These are phyloP conservation scores for Gobio gobio DNA, from an alignment of 2,113 vertebrate species.

Conservation along the genomic window DNA sequence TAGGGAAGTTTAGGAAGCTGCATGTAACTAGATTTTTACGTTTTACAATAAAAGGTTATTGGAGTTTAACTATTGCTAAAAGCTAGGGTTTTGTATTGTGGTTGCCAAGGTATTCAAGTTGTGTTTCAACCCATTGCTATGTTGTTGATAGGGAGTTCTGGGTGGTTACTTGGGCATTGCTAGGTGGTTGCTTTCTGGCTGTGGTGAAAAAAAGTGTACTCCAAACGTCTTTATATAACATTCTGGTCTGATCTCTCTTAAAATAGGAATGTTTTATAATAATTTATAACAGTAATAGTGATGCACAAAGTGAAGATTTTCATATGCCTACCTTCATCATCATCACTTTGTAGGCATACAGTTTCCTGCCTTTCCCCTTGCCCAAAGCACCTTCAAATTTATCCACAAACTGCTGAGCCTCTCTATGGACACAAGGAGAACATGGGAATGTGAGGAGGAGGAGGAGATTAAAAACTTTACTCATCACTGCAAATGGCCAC, in stretches of 20 bases:
- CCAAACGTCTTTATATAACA: not conserved
- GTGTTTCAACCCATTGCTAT: not conserved
- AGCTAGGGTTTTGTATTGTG: not conserved
- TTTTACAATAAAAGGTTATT: not conserved
- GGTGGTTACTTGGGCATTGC: not conserved
- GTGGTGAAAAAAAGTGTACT: too few species aligned
- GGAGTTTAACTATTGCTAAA: not conserved
- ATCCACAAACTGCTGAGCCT: constrained; percentile 93
- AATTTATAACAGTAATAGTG: not conserved
- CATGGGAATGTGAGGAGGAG: not conserved
- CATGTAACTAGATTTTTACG: not conserved
- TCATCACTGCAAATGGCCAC: not conserved
- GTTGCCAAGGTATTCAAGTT: not conserved
- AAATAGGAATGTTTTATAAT: not conserved
- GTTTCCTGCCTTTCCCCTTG: constrained; percentile 91
- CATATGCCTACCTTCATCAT: constrained; percentile 86
- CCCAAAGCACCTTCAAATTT: constrained; percentile 97
- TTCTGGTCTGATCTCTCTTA: not conserved
- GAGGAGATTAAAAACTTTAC: not conserved
- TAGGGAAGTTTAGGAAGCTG: not conserved
- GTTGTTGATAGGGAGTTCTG: not conserved
- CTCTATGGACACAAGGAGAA: constrained; percentile 72
- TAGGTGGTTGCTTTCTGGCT: not conserved
- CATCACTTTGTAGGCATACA: constrained; percentile 95
- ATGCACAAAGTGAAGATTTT: not conserved